Base-by-base conservation (phyloP, 2,113 vertebrate species). In the Leucoraja erinaceus region DNA sequence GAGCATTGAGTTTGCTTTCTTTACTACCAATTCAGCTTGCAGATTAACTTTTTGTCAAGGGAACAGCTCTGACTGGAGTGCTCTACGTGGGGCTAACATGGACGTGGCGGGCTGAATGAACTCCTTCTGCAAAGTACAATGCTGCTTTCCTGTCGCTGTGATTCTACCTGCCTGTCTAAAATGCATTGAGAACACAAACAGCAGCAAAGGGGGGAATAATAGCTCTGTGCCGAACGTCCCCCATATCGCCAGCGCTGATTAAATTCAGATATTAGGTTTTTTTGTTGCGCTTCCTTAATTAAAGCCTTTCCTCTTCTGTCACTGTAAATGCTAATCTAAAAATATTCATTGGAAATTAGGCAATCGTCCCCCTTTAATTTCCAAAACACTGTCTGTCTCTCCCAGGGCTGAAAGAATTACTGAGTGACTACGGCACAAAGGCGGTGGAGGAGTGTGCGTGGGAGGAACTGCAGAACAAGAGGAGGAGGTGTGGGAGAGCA, bases 401-500 rank as follows among this genome's bases (percentile, higher is more conserved):
- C 11, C 18, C 83, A 88, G 59, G 90, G 90, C 59, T 91, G 66
- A 91, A 74, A 72, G 66, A 91, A 28, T 72, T 38, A 33, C 33
- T 91, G 90, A 28, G 38, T 47, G 68, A 91, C 33, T 72, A 91
- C 68, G 72, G 90, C 66, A 91, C 38, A 72, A 91, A 74, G 33
- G 90, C 25, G 4, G 66, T 38, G 88, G 90, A 91, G 66, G 90
- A 72, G 90, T 66, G 31, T 91, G 90, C 33, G 90, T 91, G 90
- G 90, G 90, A 10, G 68, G 90, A 91, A 91, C 66, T 91, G 90
- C 68, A 20, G 90, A 91, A 91, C 90, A 91, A 47, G 38, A 54
- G 68, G 90, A 72, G 68, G 90, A 91, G 66, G 90, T 91, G 90
- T 70, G 70, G 90, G 90, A 91, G 90, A 91, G 68, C 31, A 91